phyloP scores from a whole-genome alignment of 2,113 vertebrate genomes.

The Trochalopteron elliotii region DNA sequence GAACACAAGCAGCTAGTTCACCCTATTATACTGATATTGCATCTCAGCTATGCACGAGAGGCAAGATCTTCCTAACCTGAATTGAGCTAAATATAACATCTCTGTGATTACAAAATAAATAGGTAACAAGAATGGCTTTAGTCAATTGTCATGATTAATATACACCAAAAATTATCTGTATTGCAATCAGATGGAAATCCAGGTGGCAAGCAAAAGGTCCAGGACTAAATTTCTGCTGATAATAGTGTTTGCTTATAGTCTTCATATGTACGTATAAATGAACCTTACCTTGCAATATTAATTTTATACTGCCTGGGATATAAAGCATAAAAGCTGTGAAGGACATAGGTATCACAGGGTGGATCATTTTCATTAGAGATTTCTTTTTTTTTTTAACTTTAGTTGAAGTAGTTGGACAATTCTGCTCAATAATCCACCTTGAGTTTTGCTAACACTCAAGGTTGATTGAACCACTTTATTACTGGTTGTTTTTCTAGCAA shows the following conservation, averaged over 20 bases:
- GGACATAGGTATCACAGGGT: neutral
- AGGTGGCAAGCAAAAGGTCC: neutral
- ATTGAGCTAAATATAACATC: neutral
- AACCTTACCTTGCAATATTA: neutral
- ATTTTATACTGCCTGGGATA: neutral
- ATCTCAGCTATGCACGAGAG: neutral
- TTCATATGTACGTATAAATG: neutral
- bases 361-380: neutral
- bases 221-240: neutral
- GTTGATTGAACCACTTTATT: neutral
- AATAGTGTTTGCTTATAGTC: neutral
- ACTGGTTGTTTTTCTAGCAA: neutral
- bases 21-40: neutral
- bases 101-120: neutral
- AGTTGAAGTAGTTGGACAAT: neutral
- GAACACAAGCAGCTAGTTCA: neutral
- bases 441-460: neutral
- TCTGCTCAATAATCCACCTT: neutral
- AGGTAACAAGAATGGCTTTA: neutral
- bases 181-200: neutral
- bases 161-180: neutral
- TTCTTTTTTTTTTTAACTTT: neutral
- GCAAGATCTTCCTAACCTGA: neutral
- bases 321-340: neutral
- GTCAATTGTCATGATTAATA: neutral